Base-by-base conservation (phyloP, 1,140 invertebrate species). In the Hypsibius dujardini region DNA sequence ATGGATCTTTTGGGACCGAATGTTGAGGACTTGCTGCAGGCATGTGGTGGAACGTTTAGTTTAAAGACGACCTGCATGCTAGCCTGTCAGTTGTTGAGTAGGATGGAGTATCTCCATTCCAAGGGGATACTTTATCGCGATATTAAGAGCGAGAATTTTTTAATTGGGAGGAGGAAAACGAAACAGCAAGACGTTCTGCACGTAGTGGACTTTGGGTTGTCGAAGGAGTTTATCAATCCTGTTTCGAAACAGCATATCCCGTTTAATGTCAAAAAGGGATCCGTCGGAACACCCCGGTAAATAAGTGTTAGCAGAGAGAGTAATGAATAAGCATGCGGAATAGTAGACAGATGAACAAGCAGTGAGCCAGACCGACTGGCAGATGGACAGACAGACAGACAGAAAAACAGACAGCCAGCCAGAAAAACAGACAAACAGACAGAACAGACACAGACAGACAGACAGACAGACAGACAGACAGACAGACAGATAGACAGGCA, bases 241-340 rank as follows among this genome's bases (percentile, higher is more conserved):
- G 42, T 45, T 45, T 15, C 62, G 3, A 12, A 42, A 12, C 62
- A 67, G 45, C 62, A 67, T 67, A 42, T 67, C 42, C 12, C 62
- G 3, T 67, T 67, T 42, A 67, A 45, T 42, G 42, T 42, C 12
- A 67, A 67, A 42, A 67, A 67, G 42, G 62, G 62, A 7, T 67
- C 62, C 12, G 62, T 67, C 12, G 62, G 62, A 7, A 67, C 62
- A 7, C 62, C 62, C 12, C 73, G 76, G 2, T 28, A 28, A 28
- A 28, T 28, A 28, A 28, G 28, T 28, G 0, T 28, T 28, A 28
- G 28, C 28, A 28, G 0, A 28, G 28, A 28, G 28, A 28, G 28
- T 28, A 28, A 28, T 28, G 28, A 28, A 28, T 28, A 28, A 28
- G 28, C 28, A 28, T 28, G 28, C 28, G 0, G 28, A 28, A 28